A percentile compares a stretch with the other conserved stretches of the same genome.
Evolutionary conservation across 2,797 vertebrate species (phyloP).

Genomic region (Bucorvus abyssinicus): DNA sequence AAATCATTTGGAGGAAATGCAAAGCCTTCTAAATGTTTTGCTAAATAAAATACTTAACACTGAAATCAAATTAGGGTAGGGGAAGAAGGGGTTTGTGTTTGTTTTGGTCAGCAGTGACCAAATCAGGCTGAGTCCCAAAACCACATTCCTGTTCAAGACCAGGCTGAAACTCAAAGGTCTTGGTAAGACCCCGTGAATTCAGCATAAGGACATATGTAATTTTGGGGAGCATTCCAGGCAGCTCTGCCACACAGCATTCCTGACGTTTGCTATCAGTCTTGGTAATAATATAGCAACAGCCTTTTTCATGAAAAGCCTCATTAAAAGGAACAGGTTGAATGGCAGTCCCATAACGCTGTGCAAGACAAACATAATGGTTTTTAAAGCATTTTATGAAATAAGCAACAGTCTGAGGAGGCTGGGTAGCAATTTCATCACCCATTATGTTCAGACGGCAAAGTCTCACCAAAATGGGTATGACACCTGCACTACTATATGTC

Average conservation of each 20-base stretch:
- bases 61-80: neutral
- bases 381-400: neutral
- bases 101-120: neutral
- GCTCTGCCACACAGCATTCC: neutral
- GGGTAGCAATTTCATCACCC: neutral
- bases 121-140: neutral
- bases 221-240: neutral
- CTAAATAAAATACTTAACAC: neutral
- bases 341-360: accelerated
- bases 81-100: neutral
- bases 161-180: neutral
- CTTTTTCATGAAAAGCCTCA: neutral
- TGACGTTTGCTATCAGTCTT: neutral
- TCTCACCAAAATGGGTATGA: neutral
- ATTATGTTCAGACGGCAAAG: neutral
- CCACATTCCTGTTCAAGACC: neutral
- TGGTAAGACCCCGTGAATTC: neutral
- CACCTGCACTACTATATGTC: neutral
- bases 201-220: neutral
- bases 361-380: neutral
- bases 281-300: neutral
- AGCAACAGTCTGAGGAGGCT: neutral
- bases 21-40: neutral
- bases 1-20: neutral
- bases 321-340: neutral